Conservation (phyloP, 92 coral and sea anemone genomes). For the Montipora capitata region DNA sequence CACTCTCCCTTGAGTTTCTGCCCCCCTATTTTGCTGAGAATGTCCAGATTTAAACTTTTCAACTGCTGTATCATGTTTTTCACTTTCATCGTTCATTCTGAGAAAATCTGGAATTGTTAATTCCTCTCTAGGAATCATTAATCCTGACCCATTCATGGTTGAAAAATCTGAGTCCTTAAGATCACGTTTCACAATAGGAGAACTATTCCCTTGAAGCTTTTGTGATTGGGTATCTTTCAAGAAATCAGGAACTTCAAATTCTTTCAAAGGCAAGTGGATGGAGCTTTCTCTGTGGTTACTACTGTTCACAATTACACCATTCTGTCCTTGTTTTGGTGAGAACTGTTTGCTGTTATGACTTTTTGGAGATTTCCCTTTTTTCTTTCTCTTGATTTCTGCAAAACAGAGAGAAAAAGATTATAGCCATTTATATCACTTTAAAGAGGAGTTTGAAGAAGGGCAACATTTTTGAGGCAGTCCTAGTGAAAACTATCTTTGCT, state of each 20-base stretch:
- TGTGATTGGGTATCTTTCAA: conserved; percentile 73
- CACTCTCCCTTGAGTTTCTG: background rate
- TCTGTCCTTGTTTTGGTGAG: conserved; percentile 40
- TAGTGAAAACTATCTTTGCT: no score
- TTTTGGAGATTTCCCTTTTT: conserved; percentile 64
- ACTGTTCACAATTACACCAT: conserved; percentile 46
- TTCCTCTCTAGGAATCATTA: conserved; percentile 84
- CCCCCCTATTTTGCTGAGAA: conserved; percentile 19
- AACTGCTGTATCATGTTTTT: background rate
- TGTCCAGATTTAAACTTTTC: background rate
- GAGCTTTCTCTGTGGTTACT: conserved; percentile 48
- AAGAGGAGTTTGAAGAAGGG: background rate
- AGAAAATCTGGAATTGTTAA: conserved; percentile 88
- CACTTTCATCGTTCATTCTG: conserved; percentile 11
- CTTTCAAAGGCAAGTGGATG: conserved; percentile 77
- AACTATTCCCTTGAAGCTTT: conserved; percentile 34
- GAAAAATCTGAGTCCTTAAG: conserved; percentile 81
- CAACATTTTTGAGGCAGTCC: no score
- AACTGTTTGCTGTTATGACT: conserved; percentile 37
- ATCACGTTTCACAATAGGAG: conserved; percentile 78
- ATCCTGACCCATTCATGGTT: conserved; percentile 50
- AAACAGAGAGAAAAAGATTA: background rate
- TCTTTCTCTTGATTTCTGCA: conserved; percentile 29
- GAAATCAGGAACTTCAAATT: conserved; percentile 87
- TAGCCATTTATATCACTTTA: background rate